Evolutionary conservation across 2,113 vertebrate species (phyloP), one percentile per base, ranked within the genome.

Genomic region (Rafetus swinhoei): DNA sequence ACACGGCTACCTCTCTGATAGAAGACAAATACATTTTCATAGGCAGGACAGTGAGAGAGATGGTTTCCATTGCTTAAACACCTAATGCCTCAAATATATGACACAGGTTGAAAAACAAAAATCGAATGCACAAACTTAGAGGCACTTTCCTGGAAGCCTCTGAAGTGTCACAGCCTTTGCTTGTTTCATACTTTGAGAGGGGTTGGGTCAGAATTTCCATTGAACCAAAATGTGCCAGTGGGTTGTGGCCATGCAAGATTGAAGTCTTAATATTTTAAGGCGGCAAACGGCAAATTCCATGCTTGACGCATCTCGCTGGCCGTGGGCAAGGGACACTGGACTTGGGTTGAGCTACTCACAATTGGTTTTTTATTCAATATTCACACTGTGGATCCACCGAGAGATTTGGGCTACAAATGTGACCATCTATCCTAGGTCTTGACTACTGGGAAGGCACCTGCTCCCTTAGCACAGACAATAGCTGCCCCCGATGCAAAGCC

Each of bases 131-230:
- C 72, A 25, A 6, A 0, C 9, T 80, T 86, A 25, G 15, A 83
- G 0, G 60, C 3, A 29, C 77, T 81, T 87, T 93, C 92, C 92
- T 87, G 94, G 90, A 94, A 94, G 85, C 93, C 4, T 0, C 18
- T 19, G 53, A 3, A 2, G n/a, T 82, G 93, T 72, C 92, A 81
- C 25, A 18, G 56, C 60, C 69, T 27, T 89, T 84, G 52, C 24
- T 87, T 87, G 29, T 69, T 87, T 86, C 76, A 55, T 85, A 77
- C 84, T 39, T 6, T 57, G 55, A 45, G 50, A 2, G 77, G 22
- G 59, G 52, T 19, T 0, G 25, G 92, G 56, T 95, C 90, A 94
- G 72, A 91, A 50, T 95, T 95, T 93, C 92, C 92, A 90, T 22
- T 4, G 32, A 25, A 81, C 9, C 21, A 13, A 35, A 1, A 13